phyloP scores from a whole-genome alignment of 2,797 vertebrate species.

The Streptopelia turtur region DNA sequence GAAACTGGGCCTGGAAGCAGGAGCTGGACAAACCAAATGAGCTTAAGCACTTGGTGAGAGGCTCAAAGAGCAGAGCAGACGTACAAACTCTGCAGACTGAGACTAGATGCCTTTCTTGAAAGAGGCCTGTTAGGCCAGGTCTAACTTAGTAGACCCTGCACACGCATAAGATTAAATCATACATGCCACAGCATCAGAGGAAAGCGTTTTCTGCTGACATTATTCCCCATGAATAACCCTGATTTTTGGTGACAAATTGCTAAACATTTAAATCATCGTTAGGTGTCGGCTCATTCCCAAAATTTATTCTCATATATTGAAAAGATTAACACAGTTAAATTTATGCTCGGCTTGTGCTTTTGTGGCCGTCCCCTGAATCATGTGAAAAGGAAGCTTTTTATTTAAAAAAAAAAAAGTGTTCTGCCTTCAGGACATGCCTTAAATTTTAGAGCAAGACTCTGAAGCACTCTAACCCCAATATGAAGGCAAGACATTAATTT shows the following conservation, averaged over 20 bases:
- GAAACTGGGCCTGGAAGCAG: neutral
- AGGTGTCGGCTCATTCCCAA: neutral
- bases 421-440: neutral
- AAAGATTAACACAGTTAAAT: slow-evolving; percentile 14
- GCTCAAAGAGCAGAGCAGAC: neutral
- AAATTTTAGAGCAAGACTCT: neutral
- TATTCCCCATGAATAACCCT: neutral
- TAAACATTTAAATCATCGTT: neutral
- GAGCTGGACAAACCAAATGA: neutral
- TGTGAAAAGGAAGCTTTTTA: neutral
- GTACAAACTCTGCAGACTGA: neutral
- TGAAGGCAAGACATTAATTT: neutral
- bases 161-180: neutral
- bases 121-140: neutral
- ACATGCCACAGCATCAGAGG: neutral
- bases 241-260: neutral
- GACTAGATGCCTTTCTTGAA: neutral
- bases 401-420: neutral
- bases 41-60: neutral
- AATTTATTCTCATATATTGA: neutral
- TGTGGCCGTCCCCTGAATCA: neutral
- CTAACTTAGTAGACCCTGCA: neutral
- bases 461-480: neutral
- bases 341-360: neutral
- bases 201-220: neutral